Evolutionary conservation across 2,888 invertebrate genomes (phyloP).

Genomic region (Arrhopalites spinosus): DNA sequence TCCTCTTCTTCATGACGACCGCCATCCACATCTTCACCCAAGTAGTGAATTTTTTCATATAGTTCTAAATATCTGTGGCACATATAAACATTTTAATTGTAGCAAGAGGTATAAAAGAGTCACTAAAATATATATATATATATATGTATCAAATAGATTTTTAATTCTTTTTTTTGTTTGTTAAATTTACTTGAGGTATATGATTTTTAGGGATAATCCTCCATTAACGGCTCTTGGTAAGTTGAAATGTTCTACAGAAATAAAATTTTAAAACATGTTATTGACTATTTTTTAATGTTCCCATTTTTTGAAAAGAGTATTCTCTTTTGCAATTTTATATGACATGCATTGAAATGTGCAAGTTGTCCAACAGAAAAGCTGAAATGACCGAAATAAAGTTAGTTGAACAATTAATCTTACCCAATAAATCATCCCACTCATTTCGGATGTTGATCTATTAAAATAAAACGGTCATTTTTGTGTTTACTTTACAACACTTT

Average conservation of each 20-base stretch:
- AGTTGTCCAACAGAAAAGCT: no score
- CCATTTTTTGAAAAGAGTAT: no score
- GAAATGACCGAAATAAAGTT: no score
- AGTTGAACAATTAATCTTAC: no score
- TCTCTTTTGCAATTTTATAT: no score
- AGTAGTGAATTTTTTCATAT: conserved; percentile 87
- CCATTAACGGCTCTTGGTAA: conserved; percentile 88
- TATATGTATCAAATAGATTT: no score
- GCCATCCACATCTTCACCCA: conserved; percentile 84
- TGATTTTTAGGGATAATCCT: conserved; percentile 79
- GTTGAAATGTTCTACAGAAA: conserved; percentile 72
- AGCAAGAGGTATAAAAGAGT: no score
- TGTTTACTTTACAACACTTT: not conserved
- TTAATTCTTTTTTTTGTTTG: not conserved
- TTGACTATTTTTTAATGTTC: no score
- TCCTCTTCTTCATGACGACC: conserved; percentile 72
- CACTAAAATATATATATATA: not conserved
- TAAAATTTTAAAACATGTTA: no score
- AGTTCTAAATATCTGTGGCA: conserved; percentile 69
- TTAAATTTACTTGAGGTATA: conserved; percentile 74
- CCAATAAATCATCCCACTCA: conserved; percentile 84
- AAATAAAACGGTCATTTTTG: conserved; percentile 2
- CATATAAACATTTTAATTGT: not conserved
- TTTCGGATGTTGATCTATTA: conserved; percentile 82
- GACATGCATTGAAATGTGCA: no score